Base-by-base conservation (phyloP, 2,888 invertebrate species). In the Ochropleura leucogaster region DNA sequence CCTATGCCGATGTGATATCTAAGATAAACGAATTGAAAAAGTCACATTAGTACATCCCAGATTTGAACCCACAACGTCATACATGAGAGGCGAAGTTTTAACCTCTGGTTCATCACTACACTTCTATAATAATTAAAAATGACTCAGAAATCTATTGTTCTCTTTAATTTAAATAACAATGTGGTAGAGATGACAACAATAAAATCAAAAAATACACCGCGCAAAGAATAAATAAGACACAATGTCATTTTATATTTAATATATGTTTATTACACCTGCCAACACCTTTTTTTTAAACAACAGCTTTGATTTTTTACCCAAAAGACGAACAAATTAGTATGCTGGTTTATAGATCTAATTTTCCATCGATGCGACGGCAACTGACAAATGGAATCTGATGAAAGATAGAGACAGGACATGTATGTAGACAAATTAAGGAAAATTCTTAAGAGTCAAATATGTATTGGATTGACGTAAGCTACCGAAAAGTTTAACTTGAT, bases 111-210 rank as follows among this genome's bases (percentile, higher is more conserved):
- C n/a, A n/a, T n/a, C n/a, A n/a, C n/a, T n/a, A n/a, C n/a, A n/a
- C n/a, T n/a, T n/a, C n/a, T 30, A 30, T 30, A 20, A 1, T 47
- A 12, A 10, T 30, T 3, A 66, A 57, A 49, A 2, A 7, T 51
- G 12, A 51, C 51, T 40, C 46, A 57, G 47, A 6, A 49, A 10
- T 74, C 14, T 6, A 3, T 4, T 57, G 44, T 49, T 18, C 3
- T 55, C 40, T 49, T 46, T 49, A 30, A 78, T 73, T 73, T 65
- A 16, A 68, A 68, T 55, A 60, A 16, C 14, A 68, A 65, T 78
- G n/a, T 44, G 12, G 47, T 44, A 12, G 63, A 69, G 57, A 71
- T 63, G 49, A 51, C 59, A 55, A 51, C 4, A 60, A 16, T 16
- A 40, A 30, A 70, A 46, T 16, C 53, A 44, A 74, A 44, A 74